phyloP scores from a whole-genome alignment of 1,140 invertebrate genomes.

The Gonioctena quinquepunctata region DNA sequence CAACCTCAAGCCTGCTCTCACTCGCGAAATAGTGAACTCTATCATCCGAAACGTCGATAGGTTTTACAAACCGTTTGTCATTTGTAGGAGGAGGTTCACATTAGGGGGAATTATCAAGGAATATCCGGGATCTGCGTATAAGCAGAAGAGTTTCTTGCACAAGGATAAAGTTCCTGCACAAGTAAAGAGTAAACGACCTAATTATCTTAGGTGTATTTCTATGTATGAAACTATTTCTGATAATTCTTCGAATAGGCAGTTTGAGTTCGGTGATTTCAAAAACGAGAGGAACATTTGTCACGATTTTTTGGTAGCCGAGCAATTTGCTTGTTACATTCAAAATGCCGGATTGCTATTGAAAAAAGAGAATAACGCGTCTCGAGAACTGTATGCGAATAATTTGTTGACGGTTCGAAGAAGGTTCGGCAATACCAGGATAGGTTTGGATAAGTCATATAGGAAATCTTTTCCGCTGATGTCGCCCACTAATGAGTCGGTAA shows the following conservation, averaged over 20 bases:
- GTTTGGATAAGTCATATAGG: conserved; percentile 20
- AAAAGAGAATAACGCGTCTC: not conserved
- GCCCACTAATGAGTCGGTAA: conserved; percentile 21
- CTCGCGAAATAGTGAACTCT: conserved; percentile 42
- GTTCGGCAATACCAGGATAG: not conserved
- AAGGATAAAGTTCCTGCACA: not conserved
- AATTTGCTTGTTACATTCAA: conserved; percentile 24
- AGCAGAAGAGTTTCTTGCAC: conserved; percentile 35
- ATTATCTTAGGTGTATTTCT: conserved; percentile 19
- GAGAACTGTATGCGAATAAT: conserved; percentile 1
- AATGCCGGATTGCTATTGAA: not conserved
- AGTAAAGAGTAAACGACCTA: conserved; percentile 7
- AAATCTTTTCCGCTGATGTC: conserved; percentile 32
- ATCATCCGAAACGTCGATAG: conserved; percentile 53
- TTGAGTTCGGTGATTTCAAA: conserved; percentile 10
- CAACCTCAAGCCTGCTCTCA: conserved; percentile 16
- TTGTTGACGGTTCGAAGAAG: not conserved
- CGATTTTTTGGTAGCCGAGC: conserved; percentile 36
- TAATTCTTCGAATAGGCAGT: not conserved
- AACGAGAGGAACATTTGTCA: conserved; percentile 21
- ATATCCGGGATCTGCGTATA: conserved; percentile 22
- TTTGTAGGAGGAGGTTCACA: conserved; percentile 50
- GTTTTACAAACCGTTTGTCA: conserved; percentile 52
- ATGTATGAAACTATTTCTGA: conserved; percentile 14
- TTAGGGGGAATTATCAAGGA: conserved; percentile 52